Percentiles rank a stretch among this genome's conserved stretches.
These are phyloP conservation scores for Drosophila nr. perissopoda DNA, from an alignment of 2,888 invertebrate species.

Conservation along the genomic window DNA sequence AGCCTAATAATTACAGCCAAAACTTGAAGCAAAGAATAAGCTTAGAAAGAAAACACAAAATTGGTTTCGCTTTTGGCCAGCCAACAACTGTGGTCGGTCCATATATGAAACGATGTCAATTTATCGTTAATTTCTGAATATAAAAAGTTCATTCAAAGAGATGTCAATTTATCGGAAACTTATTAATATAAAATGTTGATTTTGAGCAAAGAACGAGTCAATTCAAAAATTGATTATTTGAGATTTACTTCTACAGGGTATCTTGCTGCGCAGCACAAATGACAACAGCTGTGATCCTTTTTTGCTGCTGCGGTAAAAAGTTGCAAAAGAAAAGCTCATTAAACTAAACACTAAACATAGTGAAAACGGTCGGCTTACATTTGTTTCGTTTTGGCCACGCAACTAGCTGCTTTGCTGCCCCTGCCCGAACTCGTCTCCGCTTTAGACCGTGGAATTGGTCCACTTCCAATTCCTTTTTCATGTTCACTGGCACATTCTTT, in stretches of 20 bases:
- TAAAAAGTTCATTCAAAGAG: too few species aligned
- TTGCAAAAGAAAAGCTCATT: conserved; percentile 69
- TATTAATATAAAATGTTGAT: neutral
- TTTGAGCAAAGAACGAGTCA: neutral
- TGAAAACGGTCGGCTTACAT: conserved; percentile 31
- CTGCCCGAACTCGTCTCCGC: neutral
- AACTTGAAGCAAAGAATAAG: neutral
- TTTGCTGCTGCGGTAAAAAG: conserved; percentile 22
- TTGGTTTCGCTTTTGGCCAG: neutral
- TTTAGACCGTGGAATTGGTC: too few species aligned
- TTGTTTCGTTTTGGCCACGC: conserved; percentile 39
- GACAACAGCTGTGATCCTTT: neutral
- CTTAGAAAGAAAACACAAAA: neutral
- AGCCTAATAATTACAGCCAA: conserved; percentile 3
- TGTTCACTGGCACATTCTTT: conserved; percentile 37
- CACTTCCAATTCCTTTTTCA: conserved; percentile 23
- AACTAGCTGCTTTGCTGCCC: conserved; percentile 21
- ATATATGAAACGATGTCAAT: neutral
- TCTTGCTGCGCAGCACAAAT: neutral
- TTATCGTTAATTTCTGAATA: too few species aligned
- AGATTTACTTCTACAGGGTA: neutral
- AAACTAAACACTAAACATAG: conserved; percentile 65
- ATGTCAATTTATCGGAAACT: neutral
- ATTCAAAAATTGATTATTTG: neutral
- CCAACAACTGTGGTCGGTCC: neutral